phyloP scores from a whole-genome alignment of 2,797 vertebrate genomes.

The Cossypha niveicapilla region DNA sequence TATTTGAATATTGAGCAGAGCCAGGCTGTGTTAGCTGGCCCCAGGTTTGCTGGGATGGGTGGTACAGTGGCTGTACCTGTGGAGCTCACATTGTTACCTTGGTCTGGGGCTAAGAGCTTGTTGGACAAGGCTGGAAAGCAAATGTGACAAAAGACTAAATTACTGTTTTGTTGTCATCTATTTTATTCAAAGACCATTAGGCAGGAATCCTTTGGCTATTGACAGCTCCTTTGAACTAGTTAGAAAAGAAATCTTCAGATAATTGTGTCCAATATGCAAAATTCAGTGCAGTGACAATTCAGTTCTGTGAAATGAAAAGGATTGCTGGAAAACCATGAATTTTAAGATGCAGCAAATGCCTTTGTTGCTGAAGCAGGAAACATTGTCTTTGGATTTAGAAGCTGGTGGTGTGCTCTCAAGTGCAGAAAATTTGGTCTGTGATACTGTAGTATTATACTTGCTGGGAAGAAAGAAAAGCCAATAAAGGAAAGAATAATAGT shows the following conservation, averaged over 20 bases:
- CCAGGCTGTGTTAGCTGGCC: not conserved
- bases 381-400: not conserved
- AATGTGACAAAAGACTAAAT: not conserved
- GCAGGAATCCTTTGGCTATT: not conserved
- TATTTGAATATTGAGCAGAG: not conserved
- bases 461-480: slow-evolving; percentile 44
- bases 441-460: not conserved
- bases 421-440: slow-evolving; percentile 1
- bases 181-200: not conserved
- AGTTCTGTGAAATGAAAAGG: not conserved
- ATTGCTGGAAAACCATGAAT: not conserved
- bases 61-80: not conserved
- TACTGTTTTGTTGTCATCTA: not conserved
- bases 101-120: not conserved
- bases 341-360: not conserved
- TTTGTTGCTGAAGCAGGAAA: slow-evolving; percentile 4
- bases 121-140: not conserved
- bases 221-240: not conserved
- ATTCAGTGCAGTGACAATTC: not conserved
- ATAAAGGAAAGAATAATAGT: slow-evolving; percentile 73
- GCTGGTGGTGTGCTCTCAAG: not conserved
- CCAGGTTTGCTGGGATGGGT: not conserved
- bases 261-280: not conserved
- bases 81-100: not conserved
- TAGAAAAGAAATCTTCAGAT: not conserved